These are phyloP conservation scores for Anagrus nilaparvatae DNA, from an alignment of 1,140 invertebrate genomes.

Conservation along the genomic window DNA sequence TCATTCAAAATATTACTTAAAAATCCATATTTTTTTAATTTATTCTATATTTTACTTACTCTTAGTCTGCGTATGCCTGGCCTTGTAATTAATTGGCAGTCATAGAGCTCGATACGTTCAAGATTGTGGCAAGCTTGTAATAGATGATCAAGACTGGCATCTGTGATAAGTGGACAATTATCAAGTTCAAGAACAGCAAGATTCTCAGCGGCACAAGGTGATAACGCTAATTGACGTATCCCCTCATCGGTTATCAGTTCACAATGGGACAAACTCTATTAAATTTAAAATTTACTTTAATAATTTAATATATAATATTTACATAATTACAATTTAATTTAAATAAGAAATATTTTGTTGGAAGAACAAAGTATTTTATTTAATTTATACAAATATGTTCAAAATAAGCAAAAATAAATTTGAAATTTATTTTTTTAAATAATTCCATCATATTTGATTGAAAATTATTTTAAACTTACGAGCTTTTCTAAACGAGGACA, in stretches of 20 bases:
- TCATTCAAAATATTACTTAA: no score
- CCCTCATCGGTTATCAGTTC: constrained; percentile 98
- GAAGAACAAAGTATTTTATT: no score
- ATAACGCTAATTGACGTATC: constrained; percentile 84
- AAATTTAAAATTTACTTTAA: no score
- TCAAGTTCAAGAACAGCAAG: constrained; percentile 92
- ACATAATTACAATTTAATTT: no score
- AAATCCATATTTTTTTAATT: background rate
- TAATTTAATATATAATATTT: no score
- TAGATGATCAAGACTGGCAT: constrained; percentile 86
- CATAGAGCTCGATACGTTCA: constrained; percentile 94
- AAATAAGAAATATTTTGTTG: no score
- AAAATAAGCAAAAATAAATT: no score
- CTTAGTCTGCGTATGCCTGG: constrained; percentile 90
- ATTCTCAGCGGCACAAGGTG: constrained; percentile 83
- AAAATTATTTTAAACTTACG: no score
- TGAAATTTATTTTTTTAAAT: no score
- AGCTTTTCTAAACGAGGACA: constrained; percentile 90
- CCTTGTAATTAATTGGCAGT: constrained; percentile 96
- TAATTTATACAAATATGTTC: no score
- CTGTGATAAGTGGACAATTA: constrained; percentile 98
- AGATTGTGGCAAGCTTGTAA: constrained; percentile 89
- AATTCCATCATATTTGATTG: no score
- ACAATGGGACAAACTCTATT: constrained; percentile 96
- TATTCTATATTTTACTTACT: constrained; percentile 45